Conservation (phyloP, 2,797 vertebrate species). For the Menidia menidia region DNA sequence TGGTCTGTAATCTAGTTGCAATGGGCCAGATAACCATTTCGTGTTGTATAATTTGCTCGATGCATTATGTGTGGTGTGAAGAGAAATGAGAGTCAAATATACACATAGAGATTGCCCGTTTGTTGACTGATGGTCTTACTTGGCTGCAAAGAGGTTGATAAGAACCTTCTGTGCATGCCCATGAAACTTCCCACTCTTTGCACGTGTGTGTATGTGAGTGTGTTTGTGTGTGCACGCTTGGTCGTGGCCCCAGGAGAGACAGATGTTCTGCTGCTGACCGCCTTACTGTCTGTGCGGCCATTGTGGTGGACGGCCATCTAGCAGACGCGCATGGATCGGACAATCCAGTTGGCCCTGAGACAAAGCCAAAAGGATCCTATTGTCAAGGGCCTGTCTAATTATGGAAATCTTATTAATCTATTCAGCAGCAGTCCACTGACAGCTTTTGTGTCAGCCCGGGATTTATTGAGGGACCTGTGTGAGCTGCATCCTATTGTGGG, state of each 20-base stretch:
- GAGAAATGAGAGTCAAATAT: conserved; percentile 5
- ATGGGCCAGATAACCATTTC: background rate
- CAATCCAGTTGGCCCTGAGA: conserved; percentile 89
- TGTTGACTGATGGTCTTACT: conserved; percentile 32
- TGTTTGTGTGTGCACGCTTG: conserved; percentile 20
- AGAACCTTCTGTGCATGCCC: conserved; percentile 53
- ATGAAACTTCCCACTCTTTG: conserved; percentile 55
- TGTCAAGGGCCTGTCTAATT: conserved; percentile 91
- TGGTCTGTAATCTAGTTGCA: conserved; percentile 2
- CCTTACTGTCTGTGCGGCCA: conserved; percentile 83
- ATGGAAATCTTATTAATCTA: conserved; percentile 99
- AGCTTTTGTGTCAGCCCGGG: conserved; percentile 84
- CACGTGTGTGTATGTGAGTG: conserved; percentile 9
- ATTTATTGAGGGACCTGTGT: conserved; percentile 85
- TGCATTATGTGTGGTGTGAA: conserved; percentile 1
- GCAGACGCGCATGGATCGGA: conserved; percentile 85
- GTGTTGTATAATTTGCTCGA: conserved; percentile 10
- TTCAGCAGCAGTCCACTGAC: conserved; percentile 87
- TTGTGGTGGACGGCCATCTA: conserved; percentile 76
- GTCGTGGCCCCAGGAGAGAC: conserved; percentile 78
- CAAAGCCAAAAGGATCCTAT: conserved; percentile 95
- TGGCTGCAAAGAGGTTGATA: conserved; percentile 56
- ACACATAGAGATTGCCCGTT: background rate
- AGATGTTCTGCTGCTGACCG: conserved; percentile 84
- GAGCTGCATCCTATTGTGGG: conserved; percentile 77